Evolutionary conservation across 2,797 vertebrate species (phyloP).

Genomic region (Myotis vivesi): DNA sequence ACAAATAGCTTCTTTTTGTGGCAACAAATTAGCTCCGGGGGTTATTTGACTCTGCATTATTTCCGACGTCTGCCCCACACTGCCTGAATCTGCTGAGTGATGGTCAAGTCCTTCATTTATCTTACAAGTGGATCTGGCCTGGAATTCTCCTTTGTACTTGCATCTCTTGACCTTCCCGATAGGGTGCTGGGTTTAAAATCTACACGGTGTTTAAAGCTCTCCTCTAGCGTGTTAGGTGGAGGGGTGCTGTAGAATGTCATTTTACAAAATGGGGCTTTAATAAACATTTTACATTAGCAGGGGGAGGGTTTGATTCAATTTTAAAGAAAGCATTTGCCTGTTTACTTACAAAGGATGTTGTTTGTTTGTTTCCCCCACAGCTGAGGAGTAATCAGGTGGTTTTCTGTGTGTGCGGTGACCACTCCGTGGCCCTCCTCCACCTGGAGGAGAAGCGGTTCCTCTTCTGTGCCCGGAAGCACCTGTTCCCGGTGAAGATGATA

Average conservation of each 20-base stretch:
- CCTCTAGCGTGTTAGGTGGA: not conserved
- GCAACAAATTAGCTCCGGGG: constrained; percentile 67
- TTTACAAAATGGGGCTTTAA: not conserved
- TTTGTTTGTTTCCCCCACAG: constrained; percentile 69
- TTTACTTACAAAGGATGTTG: not conserved
- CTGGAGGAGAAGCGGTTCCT: constrained; percentile 81
- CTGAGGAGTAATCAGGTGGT: constrained; percentile 77
- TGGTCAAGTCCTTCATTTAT: constrained; percentile 42
- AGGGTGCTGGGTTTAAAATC: constrained; percentile 2
- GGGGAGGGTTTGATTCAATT: not conserved
- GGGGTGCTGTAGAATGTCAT: not conserved
- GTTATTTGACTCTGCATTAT: constrained; percentile 64
- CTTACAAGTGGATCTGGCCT: constrained; percentile 39
- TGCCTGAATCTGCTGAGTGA: constrained; percentile 60
- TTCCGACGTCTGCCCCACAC: constrained; percentile 46
- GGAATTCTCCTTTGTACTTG: constrained; percentile 12
- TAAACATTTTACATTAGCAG: not conserved
- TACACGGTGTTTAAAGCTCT: not conserved
- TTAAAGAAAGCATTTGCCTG: not conserved
- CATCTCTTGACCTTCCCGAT: constrained; percentile 35
- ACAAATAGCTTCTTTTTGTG: constrained; percentile 74
- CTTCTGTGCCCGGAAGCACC: constrained; percentile 85
- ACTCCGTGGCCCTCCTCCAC: constrained; percentile 85
- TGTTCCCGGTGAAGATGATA: constrained; percentile 85
- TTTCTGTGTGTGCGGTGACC: constrained; percentile 85